Base-by-base conservation (phyloP, 2,797 vertebrate species). In the Babyrousa celebensis region DNA sequence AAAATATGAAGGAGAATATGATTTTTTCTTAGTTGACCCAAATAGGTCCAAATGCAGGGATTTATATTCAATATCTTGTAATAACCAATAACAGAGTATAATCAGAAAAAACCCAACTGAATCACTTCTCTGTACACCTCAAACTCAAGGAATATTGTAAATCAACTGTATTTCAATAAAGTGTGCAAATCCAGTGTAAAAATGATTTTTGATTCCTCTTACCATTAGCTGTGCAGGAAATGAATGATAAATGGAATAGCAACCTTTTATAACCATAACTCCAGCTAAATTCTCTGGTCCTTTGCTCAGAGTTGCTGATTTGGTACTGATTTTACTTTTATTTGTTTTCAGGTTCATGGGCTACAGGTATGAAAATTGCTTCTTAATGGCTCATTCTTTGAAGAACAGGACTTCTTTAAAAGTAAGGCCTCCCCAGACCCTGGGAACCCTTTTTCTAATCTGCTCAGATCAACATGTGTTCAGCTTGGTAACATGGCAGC, bases 321-420 rank as follows among this genome's bases (percentile, higher is more conserved):
- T 6, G 5, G 20, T 20, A 7, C 18, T 36, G 40, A 87, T 63
- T 92, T 91, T 67, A 62, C 92, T 72, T 63, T 36, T 82, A 18
- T n/a, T 92, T 74, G 27, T 94, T 92, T 91, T 89, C 68, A 95
- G 83, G 25, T 87, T 87, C 72, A 43, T 54, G 85, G 58, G 23
- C 65, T 63, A 43, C 23, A 16, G 29, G n/a, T 54, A 68, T 77
- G 78, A 74, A 78, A 91, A 23, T 1, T 65, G 80, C 56, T 89
- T 95, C 85, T 70, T 65, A 36, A 48, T 25, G 27, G 12, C 63
- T 85, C n/a, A 6, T 40, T 84, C 74, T 92, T 91, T 89, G 18
- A 40, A 92, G 95, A 36, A 36, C 36, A 72, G 27, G 48, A 43
- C 29, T 93, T 91, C 36, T 93, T 94, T 90, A 82, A 82, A 85